Base-by-base conservation (phyloP, 2,113 vertebrate genomes). In the Mustelus asterias region DNA sequence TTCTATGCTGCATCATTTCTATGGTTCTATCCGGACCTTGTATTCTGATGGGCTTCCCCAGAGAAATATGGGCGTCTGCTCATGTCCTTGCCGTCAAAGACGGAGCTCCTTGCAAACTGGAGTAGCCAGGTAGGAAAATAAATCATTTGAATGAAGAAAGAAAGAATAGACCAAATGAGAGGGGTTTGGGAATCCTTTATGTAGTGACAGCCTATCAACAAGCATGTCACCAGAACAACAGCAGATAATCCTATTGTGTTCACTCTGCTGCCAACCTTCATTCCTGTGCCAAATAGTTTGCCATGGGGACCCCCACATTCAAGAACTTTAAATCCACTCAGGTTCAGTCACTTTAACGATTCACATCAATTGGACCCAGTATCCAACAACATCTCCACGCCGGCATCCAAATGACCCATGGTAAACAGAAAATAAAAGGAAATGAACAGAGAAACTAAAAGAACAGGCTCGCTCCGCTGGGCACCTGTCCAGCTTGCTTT, bases 401-500 rank as follows among this genome's bases (percentile, higher is more conserved):
- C 24, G 9, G 2, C 22, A 72, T 48, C 18, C 8, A 95, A 95
- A 95, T 63, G 24, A 95, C 41, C 9, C 6, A 33, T 1, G 72
- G 89, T 1, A 83, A 83, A 83, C 37, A 83, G 33, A 65, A 67
- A n/a, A 65, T n/a, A 65, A 65, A 92, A n/a, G 58, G 58, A 92
- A 92, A 92, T 60, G 29, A 58, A n/a, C 88, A 92, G n/a, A 93
- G 89, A 63, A 67, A 37, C 18, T 93, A 33, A 95, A 69, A 41
- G 88, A 54, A 24, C 48, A 33, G 69, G 18, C 33, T 48, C 5
- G 69, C 67, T 95, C 9, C 33, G 6, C 3, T 72, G 11, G 88
- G 67, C 41, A 94, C 22, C 69, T 14, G 9, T 54, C 41, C 93
- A 76, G 41, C 41, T 76, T 95, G 41, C 54, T 72, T 54, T 44